A percentile compares a stretch with the other conserved stretches of the same genome.
These are phyloP conservation scores for Lasius platythorax DNA, from an alignment of 2,888 invertebrate species.

Conservation along the genomic window DNA sequence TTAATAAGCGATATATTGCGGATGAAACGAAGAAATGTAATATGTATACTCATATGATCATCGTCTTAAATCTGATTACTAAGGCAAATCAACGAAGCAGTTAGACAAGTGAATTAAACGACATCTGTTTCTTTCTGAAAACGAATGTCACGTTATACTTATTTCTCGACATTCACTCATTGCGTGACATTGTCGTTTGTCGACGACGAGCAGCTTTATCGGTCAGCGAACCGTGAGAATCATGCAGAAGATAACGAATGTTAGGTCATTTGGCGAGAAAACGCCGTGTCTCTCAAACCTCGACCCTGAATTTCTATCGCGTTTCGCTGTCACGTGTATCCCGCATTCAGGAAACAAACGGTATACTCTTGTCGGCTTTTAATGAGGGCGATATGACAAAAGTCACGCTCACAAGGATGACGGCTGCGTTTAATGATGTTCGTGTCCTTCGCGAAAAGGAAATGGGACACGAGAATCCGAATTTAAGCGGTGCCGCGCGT, in stretches of 20 bases:
- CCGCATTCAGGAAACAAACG: conserved; percentile 61
- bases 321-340: conserved; percentile 43
- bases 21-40: neutral
- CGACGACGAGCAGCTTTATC: conserved; percentile 45
- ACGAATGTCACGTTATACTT: conserved; percentile 25
- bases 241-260: conserved; percentile 30
- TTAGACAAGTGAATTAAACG: conserved; percentile 28
- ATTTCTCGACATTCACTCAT: conserved; percentile 16
- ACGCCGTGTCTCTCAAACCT: conserved; percentile 58
- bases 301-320: conserved; percentile 66
- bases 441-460: conserved; percentile 19
- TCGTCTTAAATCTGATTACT: conserved; percentile 3
- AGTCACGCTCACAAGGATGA: conserved; percentile 41
- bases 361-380: conserved; percentile 46
- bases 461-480: conserved; percentile 13
- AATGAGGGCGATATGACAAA: conserved; percentile 55
- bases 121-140: conserved; percentile 25
- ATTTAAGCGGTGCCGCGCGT: neutral
- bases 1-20: neutral
- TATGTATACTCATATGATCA: neutral
- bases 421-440: conserved; percentile 1
- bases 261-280: conserved; percentile 49
- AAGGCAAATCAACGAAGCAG: conserved; percentile 5
- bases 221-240: conserved; percentile 66
- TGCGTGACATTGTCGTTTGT: conserved; percentile 37